A percentile compares a stretch with the other conserved stretches of the same genome.
phyloP scores from a whole-genome alignment of 1,140 invertebrate species.

The Nomia melanderi region DNA sequence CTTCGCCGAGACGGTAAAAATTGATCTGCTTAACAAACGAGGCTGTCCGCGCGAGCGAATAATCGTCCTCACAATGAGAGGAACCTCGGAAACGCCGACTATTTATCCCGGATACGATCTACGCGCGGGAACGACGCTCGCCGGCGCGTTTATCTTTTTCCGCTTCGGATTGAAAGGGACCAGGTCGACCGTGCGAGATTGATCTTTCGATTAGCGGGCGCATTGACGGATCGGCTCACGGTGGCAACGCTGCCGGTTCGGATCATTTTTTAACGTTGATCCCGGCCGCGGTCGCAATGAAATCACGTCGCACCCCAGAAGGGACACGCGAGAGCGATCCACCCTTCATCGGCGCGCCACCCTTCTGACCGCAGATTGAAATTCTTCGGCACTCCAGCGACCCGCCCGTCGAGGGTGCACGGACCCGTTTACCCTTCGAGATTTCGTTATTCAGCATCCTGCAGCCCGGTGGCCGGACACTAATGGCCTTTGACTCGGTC shows the following conservation, averaged over 20 bases:
- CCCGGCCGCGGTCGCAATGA: constrained; percentile 65
- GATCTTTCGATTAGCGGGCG: constrained; percentile 56
- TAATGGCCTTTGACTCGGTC: constrained; percentile 39
- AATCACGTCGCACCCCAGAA: constrained; percentile 75
- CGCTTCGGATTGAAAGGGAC: constrained; percentile 12
- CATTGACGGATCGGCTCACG: constrained; percentile 50
- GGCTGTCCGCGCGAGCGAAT: background rate
- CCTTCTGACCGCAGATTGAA: constrained; percentile 80
- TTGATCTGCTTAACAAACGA: background rate
- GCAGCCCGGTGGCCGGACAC: constrained; percentile 45
- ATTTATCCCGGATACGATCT: constrained; percentile 6
- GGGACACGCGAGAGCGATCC: constrained; percentile 59
- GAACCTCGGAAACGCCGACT: background rate
- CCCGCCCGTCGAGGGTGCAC: constrained; percentile 38
- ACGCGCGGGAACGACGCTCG: background rate
- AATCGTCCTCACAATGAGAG: background rate
- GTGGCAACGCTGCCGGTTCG: constrained; percentile 31
- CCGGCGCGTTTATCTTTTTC: background rate
- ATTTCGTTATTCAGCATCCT: constrained; percentile 78
- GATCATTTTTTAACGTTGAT: constrained; percentile 77
- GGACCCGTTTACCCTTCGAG: constrained; percentile 67
- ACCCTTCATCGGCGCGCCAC: constrained; percentile 71
- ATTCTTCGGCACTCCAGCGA: constrained; percentile 74
- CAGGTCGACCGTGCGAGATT: constrained; percentile 41
- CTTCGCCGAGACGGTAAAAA: background rate